Evolutionary conservation across 2,113 vertebrate species (phyloP).

Genomic region (Chloropsis hardwickii): DNA sequence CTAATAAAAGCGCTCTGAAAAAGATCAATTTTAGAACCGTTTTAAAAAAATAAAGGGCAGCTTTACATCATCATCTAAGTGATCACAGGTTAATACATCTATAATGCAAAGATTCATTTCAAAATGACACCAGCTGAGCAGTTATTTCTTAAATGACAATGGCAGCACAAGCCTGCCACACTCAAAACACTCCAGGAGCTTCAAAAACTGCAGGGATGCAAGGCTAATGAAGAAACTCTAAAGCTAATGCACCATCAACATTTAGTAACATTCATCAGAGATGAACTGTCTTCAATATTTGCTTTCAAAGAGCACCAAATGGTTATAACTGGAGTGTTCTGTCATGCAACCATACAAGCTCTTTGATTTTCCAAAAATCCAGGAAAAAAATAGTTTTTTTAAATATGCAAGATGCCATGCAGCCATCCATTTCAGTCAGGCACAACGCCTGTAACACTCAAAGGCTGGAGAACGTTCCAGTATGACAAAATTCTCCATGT

Average conservation of each 20-base stretch:
- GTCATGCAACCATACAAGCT: neutral
- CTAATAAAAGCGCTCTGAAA: conserved; percentile 89
- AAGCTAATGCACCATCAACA: conserved; percentile 12
- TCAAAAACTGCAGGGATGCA: neutral
- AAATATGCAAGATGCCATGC: neutral
- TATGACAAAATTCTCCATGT: neutral
- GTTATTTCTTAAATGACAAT: neutral
- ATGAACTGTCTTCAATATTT: neutral
- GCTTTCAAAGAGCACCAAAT: neutral
- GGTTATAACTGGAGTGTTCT: neutral
- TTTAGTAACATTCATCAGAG: conserved; percentile 18
- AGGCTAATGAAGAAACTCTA: conserved; percentile 6
- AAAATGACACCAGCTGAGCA: neutral
- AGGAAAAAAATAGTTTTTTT: neutral
- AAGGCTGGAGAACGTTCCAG: neutral
- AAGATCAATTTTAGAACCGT: conserved; percentile 41
- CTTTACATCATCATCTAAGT: neutral
- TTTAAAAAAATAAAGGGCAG: neutral
- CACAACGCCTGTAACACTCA: neutral
- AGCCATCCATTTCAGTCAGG: neutral
- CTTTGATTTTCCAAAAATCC: neutral
- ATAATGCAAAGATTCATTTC: neutral
- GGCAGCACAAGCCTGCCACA: neutral
- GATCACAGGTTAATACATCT: neutral
- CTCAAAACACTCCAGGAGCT: neutral